These are phyloP conservation scores for Ceyx erithaca DNA, from an alignment of 2,797 vertebrate species.

Conservation along the genomic window DNA sequence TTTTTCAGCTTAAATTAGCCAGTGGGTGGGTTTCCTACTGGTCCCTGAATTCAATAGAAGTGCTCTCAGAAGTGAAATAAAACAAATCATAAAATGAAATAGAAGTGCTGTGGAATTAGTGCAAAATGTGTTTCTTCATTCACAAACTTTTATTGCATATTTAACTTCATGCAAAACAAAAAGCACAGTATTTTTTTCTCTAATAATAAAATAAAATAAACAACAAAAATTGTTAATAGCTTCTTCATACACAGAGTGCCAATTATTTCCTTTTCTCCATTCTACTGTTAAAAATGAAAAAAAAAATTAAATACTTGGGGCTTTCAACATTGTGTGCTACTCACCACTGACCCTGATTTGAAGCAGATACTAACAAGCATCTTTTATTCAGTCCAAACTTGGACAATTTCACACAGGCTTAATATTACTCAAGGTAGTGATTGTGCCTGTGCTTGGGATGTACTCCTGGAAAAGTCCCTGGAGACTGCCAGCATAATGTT, in stretches of 20 bases:
- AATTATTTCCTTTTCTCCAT: slow-evolving; percentile 14
- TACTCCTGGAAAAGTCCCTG: slow-evolving; percentile 36
- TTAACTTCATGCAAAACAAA: slow-evolving; percentile 38
- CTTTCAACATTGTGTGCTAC: not conserved
- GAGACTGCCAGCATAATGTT: not conserved
- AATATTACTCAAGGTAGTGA: not conserved
- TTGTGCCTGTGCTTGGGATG: not conserved
- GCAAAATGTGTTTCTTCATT: slow-evolving; percentile 9
- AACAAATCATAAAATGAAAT: slow-evolving; percentile 35
- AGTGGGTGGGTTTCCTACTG: slow-evolving; percentile 15
- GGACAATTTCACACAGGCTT: not conserved
- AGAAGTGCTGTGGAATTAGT: slow-evolving; percentile 33
- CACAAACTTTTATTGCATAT: slow-evolving; percentile 35
- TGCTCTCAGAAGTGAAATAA: slow-evolving; percentile 37
- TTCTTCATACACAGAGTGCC: not conserved
- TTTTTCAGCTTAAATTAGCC: slow-evolving; percentile 44
- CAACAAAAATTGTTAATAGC: not conserved
- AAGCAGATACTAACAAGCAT: not conserved
- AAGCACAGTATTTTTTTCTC: not conserved
- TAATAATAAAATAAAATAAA: slow-evolving; percentile 29
- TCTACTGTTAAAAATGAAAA: not conserved
- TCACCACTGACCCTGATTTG: not conserved
- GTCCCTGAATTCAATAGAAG: slow-evolving; percentile 8
- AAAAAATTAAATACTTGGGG: not conserved
- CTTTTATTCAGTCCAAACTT: not conserved